phyloP scores from a whole-genome alignment of 2,888 invertebrate genomes.

The Steromphala cineraria region DNA sequence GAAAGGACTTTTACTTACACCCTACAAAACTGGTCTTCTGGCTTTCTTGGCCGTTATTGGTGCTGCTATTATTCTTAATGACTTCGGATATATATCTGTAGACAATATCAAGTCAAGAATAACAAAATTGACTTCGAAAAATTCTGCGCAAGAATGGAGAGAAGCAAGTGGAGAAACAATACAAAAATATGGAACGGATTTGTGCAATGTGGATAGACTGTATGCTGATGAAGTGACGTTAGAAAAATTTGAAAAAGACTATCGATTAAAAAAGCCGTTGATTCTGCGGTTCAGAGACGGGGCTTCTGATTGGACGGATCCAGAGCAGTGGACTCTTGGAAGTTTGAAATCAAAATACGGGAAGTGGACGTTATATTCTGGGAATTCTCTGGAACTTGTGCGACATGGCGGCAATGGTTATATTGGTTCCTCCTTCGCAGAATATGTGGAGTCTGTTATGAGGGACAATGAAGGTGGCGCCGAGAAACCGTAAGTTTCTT shows the following conservation, averaged over 20 bases:
- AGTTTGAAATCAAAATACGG: conserved; percentile 58
- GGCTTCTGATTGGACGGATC: conserved; percentile 64
- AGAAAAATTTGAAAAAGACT: conserved; percentile 58
- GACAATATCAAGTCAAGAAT: not conserved
- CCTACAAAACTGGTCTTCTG: not conserved
- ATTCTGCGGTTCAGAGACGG: conserved; percentile 63
- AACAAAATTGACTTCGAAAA: not conserved
- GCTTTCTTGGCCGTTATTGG: not conserved
- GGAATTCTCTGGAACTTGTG: conserved; percentile 66
- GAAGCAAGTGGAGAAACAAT: conserved; percentile 42
- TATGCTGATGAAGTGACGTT: conserved; percentile 45
- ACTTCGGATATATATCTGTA: not conserved
- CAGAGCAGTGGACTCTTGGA: conserved; percentile 54
- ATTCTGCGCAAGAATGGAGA: conserved; percentile 52
- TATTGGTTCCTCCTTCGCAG: conserved; percentile 50
- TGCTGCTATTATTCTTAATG: conserved; percentile 9
- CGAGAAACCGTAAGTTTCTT: conserved; percentile 59
- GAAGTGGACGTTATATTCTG: conserved; percentile 56
- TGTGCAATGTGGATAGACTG: conserved; percentile 58
- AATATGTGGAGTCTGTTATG: conserved; percentile 48
- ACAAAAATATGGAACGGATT: conserved; percentile 37
- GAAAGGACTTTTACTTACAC: not conserved
- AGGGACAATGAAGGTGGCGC: conserved; percentile 35
- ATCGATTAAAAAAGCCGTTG: conserved; percentile 61
- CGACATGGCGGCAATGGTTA: conserved; percentile 65